A percentile compares a stretch with the other conserved stretches of the same genome.
Conservation (phyloP, 1,140 invertebrate species). For the Meloidogyne chitwoodi region DNA sequence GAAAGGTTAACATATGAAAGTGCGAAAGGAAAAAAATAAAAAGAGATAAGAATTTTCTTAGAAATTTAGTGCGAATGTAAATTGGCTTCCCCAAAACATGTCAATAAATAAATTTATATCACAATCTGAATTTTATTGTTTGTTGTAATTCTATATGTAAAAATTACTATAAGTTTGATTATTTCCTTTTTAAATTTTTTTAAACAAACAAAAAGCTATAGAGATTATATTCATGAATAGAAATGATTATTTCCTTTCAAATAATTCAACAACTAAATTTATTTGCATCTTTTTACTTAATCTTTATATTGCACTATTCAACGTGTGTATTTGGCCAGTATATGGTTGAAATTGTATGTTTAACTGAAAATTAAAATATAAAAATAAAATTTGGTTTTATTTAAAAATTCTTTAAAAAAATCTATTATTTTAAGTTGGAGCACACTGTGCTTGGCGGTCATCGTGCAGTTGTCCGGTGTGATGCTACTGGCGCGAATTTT, state of each 20-base stretch:
- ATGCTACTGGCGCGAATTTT: slow-evolving; percentile 58
- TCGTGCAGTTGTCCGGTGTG: slow-evolving; percentile 44
- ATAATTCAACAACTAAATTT: background rate
- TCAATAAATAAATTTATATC: background rate
- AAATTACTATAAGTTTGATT: background rate
- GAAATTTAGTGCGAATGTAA: background rate
- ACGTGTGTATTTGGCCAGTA: background rate
- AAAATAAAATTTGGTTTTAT: background rate
- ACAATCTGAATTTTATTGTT: background rate
- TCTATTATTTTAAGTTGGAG: slow-evolving; percentile 42
- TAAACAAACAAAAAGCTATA: background rate
- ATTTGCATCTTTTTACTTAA: background rate
- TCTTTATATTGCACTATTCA: background rate
- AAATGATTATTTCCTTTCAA: background rate
- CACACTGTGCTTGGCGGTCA: slow-evolving; percentile 33
- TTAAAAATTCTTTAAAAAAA: background rate
- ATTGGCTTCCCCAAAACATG: background rate
- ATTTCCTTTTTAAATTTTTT: background rate
- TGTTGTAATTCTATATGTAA: background rate
- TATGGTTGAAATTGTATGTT: background rate
- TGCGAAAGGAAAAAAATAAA: background rate
- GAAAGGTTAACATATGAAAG: background rate
- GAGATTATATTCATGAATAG: background rate
- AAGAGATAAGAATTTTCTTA: background rate
- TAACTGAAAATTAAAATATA: background rate